A percentile compares a stretch with the other conserved stretches of the same genome.
Evolutionary conservation across 2,113 vertebrate genomes (phyloP).

Genomic region (Pterocles gutturalis): DNA sequence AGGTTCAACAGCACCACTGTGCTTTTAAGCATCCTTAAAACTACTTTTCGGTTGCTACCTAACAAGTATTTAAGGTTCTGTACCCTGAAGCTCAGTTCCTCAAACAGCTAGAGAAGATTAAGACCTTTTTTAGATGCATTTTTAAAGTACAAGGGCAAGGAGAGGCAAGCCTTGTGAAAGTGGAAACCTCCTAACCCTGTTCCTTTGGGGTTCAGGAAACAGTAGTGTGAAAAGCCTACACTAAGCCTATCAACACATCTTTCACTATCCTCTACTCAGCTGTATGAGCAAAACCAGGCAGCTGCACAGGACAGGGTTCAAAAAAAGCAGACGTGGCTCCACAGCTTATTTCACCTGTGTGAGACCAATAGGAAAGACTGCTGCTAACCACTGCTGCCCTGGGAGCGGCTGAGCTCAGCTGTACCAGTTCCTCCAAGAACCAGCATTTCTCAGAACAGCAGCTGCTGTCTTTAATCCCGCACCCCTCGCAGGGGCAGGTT

Average conservation of each 20-base stretch:
- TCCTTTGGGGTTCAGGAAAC: background rate
- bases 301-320: background rate
- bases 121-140: background rate
- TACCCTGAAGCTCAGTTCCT: background rate
- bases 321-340: background rate
- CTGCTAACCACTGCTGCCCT: background rate
- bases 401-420: background rate
- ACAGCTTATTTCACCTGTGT: fast-evolving
- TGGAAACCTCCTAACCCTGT: background rate
- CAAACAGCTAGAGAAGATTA: background rate
- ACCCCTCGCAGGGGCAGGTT: background rate
- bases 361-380: background rate
- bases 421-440: background rate
- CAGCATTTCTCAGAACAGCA: background rate
- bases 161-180: background rate
- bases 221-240: background rate
- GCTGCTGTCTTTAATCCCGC: background rate
- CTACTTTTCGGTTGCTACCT: background rate
- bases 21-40: background rate
- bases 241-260: background rate
- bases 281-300: background rate
- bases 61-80: background rate
- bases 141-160: background rate
- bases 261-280: background rate
- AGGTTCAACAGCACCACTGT: background rate